Evolutionary conservation across 2,888 invertebrate genomes (phyloP), one percentile per base, ranked within the genome.

Genomic region (Thera obeliscata): DNA sequence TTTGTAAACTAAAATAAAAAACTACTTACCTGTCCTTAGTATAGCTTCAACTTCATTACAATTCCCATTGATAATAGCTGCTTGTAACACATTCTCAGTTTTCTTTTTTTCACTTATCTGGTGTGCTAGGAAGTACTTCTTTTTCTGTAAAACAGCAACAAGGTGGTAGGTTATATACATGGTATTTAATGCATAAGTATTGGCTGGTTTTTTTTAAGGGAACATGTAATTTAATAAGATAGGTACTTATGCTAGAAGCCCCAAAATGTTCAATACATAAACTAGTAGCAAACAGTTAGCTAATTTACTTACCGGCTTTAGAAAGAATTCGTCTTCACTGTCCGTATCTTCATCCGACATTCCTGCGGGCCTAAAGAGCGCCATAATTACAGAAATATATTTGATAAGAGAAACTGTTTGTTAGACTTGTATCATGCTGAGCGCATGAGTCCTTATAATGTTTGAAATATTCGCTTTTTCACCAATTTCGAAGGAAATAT

Each of bases 281-380:
- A 52, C 33, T 1, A 52, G 33, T 33, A 9, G 8, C 22, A 22
- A 50, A 2, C n/a, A 2, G 12, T 2, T 49, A 49, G n/a, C 22
- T 52, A 52, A 8, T 38, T 22, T 38, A 56, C n/a, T 76, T 83
- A 93, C 93, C 84, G 88, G 86, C 74, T 83, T 87, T 58, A 90
- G 86, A 71, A 80, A 87, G 79, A 86, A 91, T 48, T 87, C 88
- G 74, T 89, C 90, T 64, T 91, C 91, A 72, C 87, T 89, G 64
- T 90, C 89, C 0, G 89, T 82, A 74, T 93, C 91, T 6, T 90
- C 89, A 74, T 88, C 91, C 6, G 91, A 91, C 61, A 89, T 75
- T 8, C 93, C 93, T 48, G 91, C 92, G 8, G 93, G 93, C 76
- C 91, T 85, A 71, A 80, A 84, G 49, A 81, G 74, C 22, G 85